These are phyloP conservation scores for Schizopygopsis malacanthus DNA, from an alignment of 2,797 vertebrate species.

Conservation along the genomic window DNA sequence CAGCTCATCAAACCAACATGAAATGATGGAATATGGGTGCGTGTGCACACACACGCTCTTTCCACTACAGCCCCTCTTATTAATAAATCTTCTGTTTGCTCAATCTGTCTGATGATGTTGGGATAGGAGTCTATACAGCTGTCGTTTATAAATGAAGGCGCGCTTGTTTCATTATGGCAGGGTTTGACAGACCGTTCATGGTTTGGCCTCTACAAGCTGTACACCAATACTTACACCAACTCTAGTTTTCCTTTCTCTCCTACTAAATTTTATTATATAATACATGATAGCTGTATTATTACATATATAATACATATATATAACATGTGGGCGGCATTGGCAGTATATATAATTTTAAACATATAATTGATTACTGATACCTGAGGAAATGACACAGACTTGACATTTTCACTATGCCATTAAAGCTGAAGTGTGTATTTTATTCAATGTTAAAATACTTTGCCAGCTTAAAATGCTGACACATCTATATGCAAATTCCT, in stretches of 20 bases:
- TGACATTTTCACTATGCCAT: constrained; percentile 8
- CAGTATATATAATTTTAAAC: background rate
- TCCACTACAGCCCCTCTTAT: constrained; percentile 58
- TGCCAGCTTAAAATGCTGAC: background rate
- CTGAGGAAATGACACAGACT: background rate
- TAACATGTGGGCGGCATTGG: background rate
- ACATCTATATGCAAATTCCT: background rate
- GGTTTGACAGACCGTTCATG: constrained; percentile 37
- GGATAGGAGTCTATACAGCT: constrained; percentile 59
- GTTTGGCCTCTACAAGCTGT: constrained; percentile 40
- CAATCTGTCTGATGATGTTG: constrained; percentile 64
- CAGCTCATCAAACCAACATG: constrained; percentile 67
- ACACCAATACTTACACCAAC: constrained; percentile 54
- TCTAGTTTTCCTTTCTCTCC: constrained; percentile 1
- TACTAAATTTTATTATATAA: background rate
- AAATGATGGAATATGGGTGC: constrained; percentile 35
- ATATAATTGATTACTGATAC: background rate
- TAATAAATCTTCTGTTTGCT: constrained; percentile 74
- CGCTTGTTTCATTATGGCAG: constrained; percentile 65
- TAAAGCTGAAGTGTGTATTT: background rate
- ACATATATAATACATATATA: too few relatives aligned
- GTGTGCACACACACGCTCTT: constrained; percentile 1
- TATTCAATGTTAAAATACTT: background rate
- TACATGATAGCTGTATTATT: background rate
- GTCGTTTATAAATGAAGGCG: constrained; percentile 64